Evolutionary conservation across 1,140 invertebrate species (phyloP).

Genomic region (Cardiocondyla obscurior): DNA sequence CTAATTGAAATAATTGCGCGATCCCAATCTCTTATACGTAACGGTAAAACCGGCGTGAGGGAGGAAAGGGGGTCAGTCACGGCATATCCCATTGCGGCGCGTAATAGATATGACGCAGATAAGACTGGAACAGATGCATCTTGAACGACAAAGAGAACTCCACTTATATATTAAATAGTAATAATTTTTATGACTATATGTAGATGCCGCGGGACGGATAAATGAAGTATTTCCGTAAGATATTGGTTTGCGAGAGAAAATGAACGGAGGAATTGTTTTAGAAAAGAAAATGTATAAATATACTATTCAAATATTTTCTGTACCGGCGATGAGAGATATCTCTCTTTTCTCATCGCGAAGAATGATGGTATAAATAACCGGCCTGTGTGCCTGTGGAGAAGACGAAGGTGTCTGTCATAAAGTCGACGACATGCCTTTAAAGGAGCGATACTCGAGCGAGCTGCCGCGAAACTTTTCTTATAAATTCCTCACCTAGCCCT

Average conservation of each 20-base stretch:
- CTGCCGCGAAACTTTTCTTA: constrained; percentile 31
- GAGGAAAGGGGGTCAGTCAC: no score
- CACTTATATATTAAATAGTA: background rate
- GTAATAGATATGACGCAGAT: background rate
- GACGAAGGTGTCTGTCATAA: constrained; percentile 52
- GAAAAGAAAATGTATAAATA: background rate
- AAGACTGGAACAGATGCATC: background rate
- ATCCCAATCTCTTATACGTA: background rate
- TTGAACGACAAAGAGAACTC: background rate
- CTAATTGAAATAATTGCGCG: constrained; percentile 63
- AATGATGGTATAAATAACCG: constrained; percentile 33
- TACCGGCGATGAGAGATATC: background rate
- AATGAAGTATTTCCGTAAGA: background rate
- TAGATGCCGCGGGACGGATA: background rate
- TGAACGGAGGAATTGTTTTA: background rate
- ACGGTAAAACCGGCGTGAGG: background rate
- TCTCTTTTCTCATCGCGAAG: background rate
- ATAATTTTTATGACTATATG: background rate
- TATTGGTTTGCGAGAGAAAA: background rate
- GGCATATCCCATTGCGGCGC: background rate
- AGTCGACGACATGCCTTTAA: constrained; percentile 50
- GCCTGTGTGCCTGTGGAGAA: background rate
- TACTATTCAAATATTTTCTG: background rate
- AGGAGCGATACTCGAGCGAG: constrained; percentile 23
- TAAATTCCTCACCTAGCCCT: constrained; percentile 34